Evolutionary conservation across 2,888 invertebrate genomes (phyloP).

Genomic region (Mimas tiliae): DNA sequence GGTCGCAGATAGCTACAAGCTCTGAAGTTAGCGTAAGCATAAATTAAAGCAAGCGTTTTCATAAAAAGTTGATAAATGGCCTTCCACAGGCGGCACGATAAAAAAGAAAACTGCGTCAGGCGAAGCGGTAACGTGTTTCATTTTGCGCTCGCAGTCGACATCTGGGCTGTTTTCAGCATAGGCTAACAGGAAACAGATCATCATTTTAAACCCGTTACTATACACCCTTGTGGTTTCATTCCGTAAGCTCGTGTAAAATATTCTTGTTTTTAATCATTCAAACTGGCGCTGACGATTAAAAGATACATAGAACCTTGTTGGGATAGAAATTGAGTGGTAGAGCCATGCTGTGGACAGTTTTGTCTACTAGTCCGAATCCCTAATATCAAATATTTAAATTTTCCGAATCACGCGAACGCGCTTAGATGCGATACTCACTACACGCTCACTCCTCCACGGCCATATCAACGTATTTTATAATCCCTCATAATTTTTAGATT

Average conservation of each 20-base stretch:
- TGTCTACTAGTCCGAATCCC: no score
- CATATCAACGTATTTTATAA: no score
- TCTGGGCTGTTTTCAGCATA: slow-evolving; percentile 72
- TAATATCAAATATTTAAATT: no score
- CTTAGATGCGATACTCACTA: no score
- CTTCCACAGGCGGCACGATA: slow-evolving; percentile 73
- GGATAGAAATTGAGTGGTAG: no score
- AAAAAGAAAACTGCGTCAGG: slow-evolving; percentile 77
- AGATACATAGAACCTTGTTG: no score
- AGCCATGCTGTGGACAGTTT: no score
- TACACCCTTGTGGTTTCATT: slow-evolving; percentile 35
- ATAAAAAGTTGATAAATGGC: slow-evolving; percentile 84
- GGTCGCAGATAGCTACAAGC: slow-evolving; percentile 75
- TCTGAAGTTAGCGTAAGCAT: slow-evolving; percentile 78
- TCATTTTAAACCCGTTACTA: slow-evolving; percentile 22
- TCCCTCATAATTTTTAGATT: neutral
- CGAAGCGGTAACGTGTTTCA: slow-evolving; percentile 79
- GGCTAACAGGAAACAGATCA: slow-evolving; percentile 24
- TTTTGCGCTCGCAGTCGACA: slow-evolving; percentile 75
- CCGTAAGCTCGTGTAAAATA: slow-evolving; percentile 10
- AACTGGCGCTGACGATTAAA: neutral
- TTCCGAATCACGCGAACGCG: no score
- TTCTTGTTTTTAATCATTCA: neutral
- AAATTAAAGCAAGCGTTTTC: slow-evolving; percentile 82
- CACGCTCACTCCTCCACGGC: no score